Evolutionary conservation across 53 echinoderm and acorn worm genomes (phyloP).

Genomic region (Actinopyga echinites): DNA sequence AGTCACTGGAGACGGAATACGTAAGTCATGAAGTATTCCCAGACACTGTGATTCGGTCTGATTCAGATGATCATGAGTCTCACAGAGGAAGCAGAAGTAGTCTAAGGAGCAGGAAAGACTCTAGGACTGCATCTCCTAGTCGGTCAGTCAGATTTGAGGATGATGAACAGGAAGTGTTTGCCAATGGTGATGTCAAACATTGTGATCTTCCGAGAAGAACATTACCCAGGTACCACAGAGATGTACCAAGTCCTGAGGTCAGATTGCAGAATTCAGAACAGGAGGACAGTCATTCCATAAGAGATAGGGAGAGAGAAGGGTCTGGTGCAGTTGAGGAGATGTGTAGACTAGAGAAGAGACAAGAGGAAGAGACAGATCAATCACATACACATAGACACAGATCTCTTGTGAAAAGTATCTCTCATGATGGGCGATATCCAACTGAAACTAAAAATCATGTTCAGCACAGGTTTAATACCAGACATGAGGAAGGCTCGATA

Average conservation of each 20-base stretch:
- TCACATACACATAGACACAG: background rate
- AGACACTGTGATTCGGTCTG: conserved; percentile 81
- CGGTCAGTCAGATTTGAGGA: conserved; percentile 90
- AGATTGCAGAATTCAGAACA: too few species aligned
- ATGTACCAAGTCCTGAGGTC: too few species aligned
- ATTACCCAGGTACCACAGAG: too few species aligned
- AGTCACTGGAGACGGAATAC: conserved; percentile 82
- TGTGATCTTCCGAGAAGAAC: too few species aligned
- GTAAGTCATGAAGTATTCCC: conserved; percentile 82
- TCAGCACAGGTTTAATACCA: too few species aligned
- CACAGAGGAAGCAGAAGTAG: conserved; percentile 41
- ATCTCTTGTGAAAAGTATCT: background rate
- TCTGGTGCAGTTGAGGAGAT: too few species aligned
- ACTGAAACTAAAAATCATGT: too few species aligned
- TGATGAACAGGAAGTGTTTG: conserved; percentile 13
- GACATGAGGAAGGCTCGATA: too few species aligned
- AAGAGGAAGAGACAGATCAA: too few species aligned
- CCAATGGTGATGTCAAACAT: background rate
- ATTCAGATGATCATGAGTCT: conserved; percentile 33
- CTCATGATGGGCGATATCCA: background rate
- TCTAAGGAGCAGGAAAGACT: conserved; percentile 6
- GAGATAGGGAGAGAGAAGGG: too few species aligned
- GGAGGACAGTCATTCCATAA: too few species aligned
- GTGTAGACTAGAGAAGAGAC: too few species aligned
- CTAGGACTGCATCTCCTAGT: conserved; percentile 68